Base-by-base conservation (phyloP, 2,797 vertebrate species). In the Rhinichthys osculus region DNA sequence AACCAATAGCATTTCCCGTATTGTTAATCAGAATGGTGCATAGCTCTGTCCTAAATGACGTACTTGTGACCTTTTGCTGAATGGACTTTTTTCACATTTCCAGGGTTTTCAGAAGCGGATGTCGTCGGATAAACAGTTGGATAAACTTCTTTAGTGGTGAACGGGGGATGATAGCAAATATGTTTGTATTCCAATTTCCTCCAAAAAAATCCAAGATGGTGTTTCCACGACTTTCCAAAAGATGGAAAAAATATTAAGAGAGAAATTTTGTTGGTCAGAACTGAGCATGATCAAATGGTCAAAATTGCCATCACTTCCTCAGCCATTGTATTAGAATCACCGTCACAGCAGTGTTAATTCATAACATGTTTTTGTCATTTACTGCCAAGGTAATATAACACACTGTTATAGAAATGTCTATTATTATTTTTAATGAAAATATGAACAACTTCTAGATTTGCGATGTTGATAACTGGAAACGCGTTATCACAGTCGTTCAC, bases 41-140 rank as follows among this genome's bases (percentile, higher is more conserved):
- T 38, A 38, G 52, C 38, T 27, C 73, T 78, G 50, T 78, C 73
- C 73, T 64, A 84, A 74, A 84, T 78, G 23, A 38, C 4, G 4
- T 73, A 27, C 33, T 67, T 23, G 8, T 33, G 30, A 33, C 19
- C 21, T n/a, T 57, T 77, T n/a, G 11, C 33, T 77, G 23, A 57
- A 59, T 57, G 7, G 19, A 57, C 3, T 3, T 6, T 8, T 57
- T 35, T n/a, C 21, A n/a, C 7, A 77, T 38, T 57, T 77, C 14
- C 6, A 23, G 33, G 21, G 72, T 19, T 74, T 19, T 52, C 27
- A 21, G 72, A 14, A 57, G 33, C 27, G 1, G 72, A 7, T 16
- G 50, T 54, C 13, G 19, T 38, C 11, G 3, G 7, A 66, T 33
- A 17, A 33, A 57, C 35, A 57, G 52, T 40, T 38, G 7, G 33